phyloP scores from a whole-genome alignment of 2,888 invertebrate species.

The Macaria liturata region DNA sequence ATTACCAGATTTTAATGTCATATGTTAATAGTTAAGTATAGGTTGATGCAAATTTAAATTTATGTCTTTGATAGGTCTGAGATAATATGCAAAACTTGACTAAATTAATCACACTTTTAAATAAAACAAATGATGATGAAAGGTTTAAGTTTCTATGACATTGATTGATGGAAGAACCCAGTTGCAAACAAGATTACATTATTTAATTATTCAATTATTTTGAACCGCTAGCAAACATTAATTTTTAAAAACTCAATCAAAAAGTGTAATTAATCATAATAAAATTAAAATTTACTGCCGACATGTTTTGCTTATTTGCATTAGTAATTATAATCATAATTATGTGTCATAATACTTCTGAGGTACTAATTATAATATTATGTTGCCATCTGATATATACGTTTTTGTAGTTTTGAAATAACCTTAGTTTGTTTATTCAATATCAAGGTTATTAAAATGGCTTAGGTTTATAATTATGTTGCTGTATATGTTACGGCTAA shows the following conservation, averaged over 20 bases:
- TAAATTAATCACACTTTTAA: constrained; percentile 26
- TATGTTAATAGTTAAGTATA: constrained; percentile 21
- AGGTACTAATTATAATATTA: no score
- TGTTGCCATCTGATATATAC: no score
- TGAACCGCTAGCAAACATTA: not conserved
- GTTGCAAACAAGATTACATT: constrained; percentile 21
- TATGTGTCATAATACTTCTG: no score
- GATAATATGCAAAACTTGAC: constrained; percentile 27
- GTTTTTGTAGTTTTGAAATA: no score
- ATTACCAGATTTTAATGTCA: constrained; percentile 18
- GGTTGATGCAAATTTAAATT: constrained; percentile 20
- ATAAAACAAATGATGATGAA: constrained; percentile 34
- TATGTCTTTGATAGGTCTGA: constrained; percentile 18
- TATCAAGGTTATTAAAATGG: no score
- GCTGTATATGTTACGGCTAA: no score
- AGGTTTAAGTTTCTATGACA: constrained; percentile 45
- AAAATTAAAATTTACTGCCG: not conserved
- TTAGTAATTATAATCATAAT: constrained; percentile 3
- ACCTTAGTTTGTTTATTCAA: no score
- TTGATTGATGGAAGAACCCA: constrained; percentile 41
- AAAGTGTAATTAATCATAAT: constrained; percentile 18
- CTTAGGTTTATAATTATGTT: no score
- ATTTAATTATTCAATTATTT: no score
- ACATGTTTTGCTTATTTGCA: constrained; percentile 1
- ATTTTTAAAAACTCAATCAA: constrained; percentile 22